A percentile compares a stretch with the other conserved stretches of the same genome.
Conservation (phyloP, 2,113 vertebrate species). For the Hymenochirus boettgeri region DNA sequence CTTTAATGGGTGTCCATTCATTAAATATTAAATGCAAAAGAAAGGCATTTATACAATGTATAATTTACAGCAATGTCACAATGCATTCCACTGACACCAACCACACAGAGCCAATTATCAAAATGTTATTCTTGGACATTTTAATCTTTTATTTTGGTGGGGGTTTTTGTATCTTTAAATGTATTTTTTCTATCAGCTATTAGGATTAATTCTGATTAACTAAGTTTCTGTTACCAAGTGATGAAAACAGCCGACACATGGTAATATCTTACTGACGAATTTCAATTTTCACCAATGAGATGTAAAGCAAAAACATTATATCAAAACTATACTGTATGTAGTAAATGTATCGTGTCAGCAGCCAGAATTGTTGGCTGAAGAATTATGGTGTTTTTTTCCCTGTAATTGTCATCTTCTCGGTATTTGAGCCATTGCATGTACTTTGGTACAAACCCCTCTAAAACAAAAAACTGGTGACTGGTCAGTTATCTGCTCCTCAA, state of each 20-base stretch:
- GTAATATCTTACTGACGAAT: neutral
- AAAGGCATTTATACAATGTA: too few species aligned
- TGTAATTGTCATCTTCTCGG: too few species aligned
- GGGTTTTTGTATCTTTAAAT: neutral
- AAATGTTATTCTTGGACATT: slow-evolving; percentile 4
- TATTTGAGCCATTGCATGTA: too few species aligned
- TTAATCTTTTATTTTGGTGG: slow-evolving; percentile 20
- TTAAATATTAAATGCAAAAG: neutral
- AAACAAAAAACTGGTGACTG: too few species aligned
- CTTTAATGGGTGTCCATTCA: neutral
- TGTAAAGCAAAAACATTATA: too few species aligned
- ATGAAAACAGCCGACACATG: neutral
- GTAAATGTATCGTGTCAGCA: too few species aligned
- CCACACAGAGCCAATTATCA: slow-evolving; percentile 2
- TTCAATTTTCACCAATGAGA: neutral
- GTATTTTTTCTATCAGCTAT: slow-evolving; percentile 9
- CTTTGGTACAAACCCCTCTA: too few species aligned
- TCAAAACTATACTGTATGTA: too few species aligned
- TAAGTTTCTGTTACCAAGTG: neutral
- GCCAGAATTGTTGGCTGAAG: too few species aligned
- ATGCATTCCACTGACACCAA: neutral
- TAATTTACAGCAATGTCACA: neutral
- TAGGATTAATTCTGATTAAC: slow-evolving; percentile 28
- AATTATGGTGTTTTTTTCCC: too few species aligned
- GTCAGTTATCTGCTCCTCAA: too few species aligned